Conservation (phyloP, 2,797 vertebrate species). For the Chelidonichthys spinosus region DNA sequence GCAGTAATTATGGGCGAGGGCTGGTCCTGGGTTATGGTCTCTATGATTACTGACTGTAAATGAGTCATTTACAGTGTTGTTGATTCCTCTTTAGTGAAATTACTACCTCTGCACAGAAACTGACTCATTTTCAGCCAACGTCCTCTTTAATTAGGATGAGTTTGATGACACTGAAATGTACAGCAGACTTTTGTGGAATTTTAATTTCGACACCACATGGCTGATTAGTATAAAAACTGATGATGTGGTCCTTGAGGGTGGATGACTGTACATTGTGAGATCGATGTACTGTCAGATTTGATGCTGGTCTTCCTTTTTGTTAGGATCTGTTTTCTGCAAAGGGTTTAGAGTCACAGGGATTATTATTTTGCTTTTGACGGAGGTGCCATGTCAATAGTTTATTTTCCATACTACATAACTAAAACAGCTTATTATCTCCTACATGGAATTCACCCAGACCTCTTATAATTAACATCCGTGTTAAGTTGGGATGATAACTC, state of each 20-base stretch:
- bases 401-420: neutral
- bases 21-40: conserved; percentile 71
- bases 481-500: neutral
- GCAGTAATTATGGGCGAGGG: conserved; percentile 77
- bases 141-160: conserved; percentile 80
- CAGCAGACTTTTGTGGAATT: conserved; percentile 60
- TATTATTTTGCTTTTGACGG: conserved; percentile 15
- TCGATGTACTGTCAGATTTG: conserved; percentile 17
- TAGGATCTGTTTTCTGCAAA: conserved; percentile 19
- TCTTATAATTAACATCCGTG: conserved; percentile 5
- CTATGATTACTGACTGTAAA: conserved; percentile 81
- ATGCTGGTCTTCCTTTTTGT: neutral
- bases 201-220: conserved; percentile 62
- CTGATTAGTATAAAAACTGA: conserved; percentile 46
- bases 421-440: neutral
- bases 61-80: conserved; percentile 81
- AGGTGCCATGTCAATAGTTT: conserved; percentile 16
- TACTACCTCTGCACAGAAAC: conserved; percentile 69
- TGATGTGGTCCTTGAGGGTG: conserved; percentile 33
- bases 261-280: conserved; percentile 19
- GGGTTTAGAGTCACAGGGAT: conserved; percentile 8
- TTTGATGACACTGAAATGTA: conserved; percentile 79
- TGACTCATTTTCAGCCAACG: conserved; percentile 63
- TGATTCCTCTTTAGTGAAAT: conserved; percentile 78
- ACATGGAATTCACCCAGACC: neutral